phyloP scores from a whole-genome alignment of 2,888 invertebrate genomes.

The Elegia similella region DNA sequence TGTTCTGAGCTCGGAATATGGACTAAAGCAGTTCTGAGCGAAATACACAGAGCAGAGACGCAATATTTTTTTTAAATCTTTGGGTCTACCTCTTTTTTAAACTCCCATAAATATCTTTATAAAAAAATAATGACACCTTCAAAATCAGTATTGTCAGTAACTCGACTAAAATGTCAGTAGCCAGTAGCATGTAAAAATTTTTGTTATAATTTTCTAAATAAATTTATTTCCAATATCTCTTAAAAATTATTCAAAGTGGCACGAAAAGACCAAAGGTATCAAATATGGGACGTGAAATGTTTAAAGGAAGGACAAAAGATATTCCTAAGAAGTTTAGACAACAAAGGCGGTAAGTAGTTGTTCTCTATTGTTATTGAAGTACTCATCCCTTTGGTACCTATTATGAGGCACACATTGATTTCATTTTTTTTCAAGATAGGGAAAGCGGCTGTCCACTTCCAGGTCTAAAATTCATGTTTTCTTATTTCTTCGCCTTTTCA shows the following conservation, averaged over 20 bases:
- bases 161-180: slow-evolving; percentile 25
- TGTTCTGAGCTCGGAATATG: too few relatives aligned
- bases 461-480: too few relatives aligned
- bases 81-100: neutral
- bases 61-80: neutral
- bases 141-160: neutral
- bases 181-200: slow-evolving; percentile 34
- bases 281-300: slow-evolving; percentile 70
- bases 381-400: too few relatives aligned
- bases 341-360: slow-evolving; percentile 53
- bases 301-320: slow-evolving; percentile 66
- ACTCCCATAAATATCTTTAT: neutral
- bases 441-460: too few relatives aligned
- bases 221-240: slow-evolving; percentile 33
- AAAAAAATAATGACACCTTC: neutral
- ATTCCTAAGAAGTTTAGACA: slow-evolving; percentile 62
- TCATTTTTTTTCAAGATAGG: too few relatives aligned
- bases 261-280: slow-evolving; percentile 54
- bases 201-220: slow-evolving; percentile 20
- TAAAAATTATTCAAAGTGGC: slow-evolving; percentile 61
- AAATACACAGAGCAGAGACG: too few relatives aligned
- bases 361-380: too few relatives aligned
- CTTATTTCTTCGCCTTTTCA: too few relatives aligned
- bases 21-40: too few relatives aligned
- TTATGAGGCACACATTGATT: too few relatives aligned